Evolutionary conservation across 2,797 vertebrate genomes (phyloP).

Genomic region (Pempheris klunzingeri): DNA sequence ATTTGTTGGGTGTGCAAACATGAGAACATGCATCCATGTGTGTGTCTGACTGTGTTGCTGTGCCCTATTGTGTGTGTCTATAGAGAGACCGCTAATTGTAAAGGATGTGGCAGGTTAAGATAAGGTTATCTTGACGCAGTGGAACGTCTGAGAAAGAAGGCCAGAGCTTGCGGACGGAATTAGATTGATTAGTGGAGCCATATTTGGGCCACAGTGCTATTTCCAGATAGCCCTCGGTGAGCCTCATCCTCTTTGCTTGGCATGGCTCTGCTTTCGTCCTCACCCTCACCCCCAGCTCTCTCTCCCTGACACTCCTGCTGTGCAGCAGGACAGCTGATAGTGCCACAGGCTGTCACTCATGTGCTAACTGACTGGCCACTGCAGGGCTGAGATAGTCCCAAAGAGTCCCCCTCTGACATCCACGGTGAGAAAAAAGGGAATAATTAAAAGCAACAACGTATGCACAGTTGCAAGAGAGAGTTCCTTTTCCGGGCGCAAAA

Average conservation of each 20-base stretch:
- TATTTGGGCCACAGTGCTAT: constrained; percentile 80
- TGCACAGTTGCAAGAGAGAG: constrained; percentile 51
- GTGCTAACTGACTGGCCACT: constrained; percentile 81
- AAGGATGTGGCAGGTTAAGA: constrained; percentile 97
- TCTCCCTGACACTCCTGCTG: constrained; percentile 74
- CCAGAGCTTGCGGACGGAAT: constrained; percentile 78
- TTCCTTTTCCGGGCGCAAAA: constrained; percentile 41
- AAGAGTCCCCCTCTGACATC: constrained; percentile 70
- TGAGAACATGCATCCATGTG: constrained; percentile 28
- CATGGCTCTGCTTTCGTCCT: constrained; percentile 69
- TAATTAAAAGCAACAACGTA: constrained; percentile 68
- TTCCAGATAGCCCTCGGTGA: constrained; percentile 80
- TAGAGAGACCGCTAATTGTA: constrained; percentile 89
- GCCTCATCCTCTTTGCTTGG: constrained; percentile 73
- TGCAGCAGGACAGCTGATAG: constrained; percentile 84
- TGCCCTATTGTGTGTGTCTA: constrained; percentile 60
- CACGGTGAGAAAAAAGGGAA: constrained; percentile 36
- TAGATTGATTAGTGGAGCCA: constrained; percentile 83
- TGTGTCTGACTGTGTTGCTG: constrained; percentile 34
- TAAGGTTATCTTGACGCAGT: constrained; percentile 94
- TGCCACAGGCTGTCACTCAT: constrained; percentile 84
- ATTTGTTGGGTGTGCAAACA: constrained; percentile 22
- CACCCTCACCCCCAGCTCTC: constrained; percentile 63
- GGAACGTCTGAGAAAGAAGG: constrained; percentile 76
- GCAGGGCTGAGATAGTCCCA: constrained; percentile 81